These are phyloP conservation scores for Ophioninae sp. DNA, from an alignment of 2,888 invertebrate species.

Conservation along the genomic window DNA sequence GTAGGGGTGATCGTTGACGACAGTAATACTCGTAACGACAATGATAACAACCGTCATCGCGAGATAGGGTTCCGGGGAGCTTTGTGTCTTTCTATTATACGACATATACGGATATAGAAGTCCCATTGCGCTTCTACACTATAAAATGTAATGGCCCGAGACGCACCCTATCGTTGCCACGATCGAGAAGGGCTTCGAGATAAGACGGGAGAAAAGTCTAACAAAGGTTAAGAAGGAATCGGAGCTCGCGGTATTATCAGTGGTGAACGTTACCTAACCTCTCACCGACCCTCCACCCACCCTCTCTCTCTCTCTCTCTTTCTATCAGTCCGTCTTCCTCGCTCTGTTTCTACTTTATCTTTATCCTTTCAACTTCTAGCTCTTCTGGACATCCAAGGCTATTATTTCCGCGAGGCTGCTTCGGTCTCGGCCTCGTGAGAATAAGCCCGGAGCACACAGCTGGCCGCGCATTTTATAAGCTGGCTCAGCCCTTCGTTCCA, in stretches of 20 bases:
- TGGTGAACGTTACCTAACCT: slow-evolving; percentile 44
- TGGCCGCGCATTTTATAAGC: slow-evolving; percentile 64
- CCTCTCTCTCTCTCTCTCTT: slow-evolving; percentile 1
- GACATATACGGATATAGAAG: neutral
- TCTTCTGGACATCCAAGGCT: slow-evolving; percentile 47
- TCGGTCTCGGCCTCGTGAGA: slow-evolving; percentile 63
- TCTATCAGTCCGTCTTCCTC: slow-evolving; percentile 17
- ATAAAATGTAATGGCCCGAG: slow-evolving; percentile 60
- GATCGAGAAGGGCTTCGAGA: slow-evolving; percentile 59
- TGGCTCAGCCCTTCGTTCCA: slow-evolving; percentile 55
- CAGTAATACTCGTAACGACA: slow-evolving; percentile 60
- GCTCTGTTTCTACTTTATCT: slow-evolving; percentile 4
- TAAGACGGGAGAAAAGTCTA: slow-evolving; percentile 58
- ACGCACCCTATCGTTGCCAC: slow-evolving; percentile 59
- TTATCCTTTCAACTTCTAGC: slow-evolving; percentile 27
- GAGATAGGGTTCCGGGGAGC: neutral
- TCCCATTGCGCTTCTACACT: slow-evolving; percentile 32
- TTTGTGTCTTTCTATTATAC: slow-evolving; percentile 24
- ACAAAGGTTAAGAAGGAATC: slow-evolving; percentile 63
- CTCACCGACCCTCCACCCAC: too few species aligned
- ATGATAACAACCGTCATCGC: slow-evolving; percentile 46
- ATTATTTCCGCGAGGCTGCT: slow-evolving; percentile 64
- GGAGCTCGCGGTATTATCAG: slow-evolving; percentile 50
- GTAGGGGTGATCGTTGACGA: slow-evolving; percentile 58
- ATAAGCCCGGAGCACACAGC: slow-evolving; percentile 63